Conservation (phyloP, 2,113 vertebrate genomes). For the Bolborhynchus lineola region DNA sequence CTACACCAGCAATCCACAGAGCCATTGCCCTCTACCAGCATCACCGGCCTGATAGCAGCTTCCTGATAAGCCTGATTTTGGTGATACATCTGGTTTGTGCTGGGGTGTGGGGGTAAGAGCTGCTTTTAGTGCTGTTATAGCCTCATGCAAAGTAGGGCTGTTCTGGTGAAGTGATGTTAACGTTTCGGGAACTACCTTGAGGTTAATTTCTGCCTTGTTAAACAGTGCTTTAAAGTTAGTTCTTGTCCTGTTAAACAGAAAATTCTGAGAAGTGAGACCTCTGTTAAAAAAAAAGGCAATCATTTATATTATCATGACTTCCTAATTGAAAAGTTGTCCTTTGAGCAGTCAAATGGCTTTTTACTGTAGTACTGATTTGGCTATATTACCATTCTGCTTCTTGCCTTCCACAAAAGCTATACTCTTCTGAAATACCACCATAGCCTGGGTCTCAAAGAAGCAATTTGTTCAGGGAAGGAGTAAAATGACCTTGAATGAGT, state of each 20-base stretch:
- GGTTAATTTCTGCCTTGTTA: not conserved
- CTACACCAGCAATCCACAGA: not conserved
- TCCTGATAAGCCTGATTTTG: not conserved
- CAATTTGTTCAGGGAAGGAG: not conserved
- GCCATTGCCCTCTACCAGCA: not conserved
- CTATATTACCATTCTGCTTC: not conserved
- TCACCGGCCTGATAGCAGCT: not conserved
- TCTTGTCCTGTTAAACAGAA: not conserved
- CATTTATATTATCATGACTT: not conserved
- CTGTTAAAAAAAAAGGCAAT: not conserved
- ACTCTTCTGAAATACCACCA: not conserved
- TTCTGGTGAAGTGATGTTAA: not conserved
- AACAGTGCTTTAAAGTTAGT: not conserved
- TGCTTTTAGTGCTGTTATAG: not conserved
- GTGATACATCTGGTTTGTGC: not conserved
- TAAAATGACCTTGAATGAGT: constrained; percentile 39
- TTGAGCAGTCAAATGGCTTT: not conserved
- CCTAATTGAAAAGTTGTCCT: not conserved
- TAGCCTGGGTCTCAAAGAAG: not conserved
- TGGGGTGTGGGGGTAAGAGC: not conserved
- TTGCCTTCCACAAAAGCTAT: not conserved
- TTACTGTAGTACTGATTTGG: not conserved
- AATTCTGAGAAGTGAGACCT: not conserved
- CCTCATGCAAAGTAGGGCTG: not conserved
- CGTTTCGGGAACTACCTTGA: not conserved